phyloP scores from a whole-genome alignment of 2,888 invertebrate species.

The Gymnosoma rotundatum region DNA sequence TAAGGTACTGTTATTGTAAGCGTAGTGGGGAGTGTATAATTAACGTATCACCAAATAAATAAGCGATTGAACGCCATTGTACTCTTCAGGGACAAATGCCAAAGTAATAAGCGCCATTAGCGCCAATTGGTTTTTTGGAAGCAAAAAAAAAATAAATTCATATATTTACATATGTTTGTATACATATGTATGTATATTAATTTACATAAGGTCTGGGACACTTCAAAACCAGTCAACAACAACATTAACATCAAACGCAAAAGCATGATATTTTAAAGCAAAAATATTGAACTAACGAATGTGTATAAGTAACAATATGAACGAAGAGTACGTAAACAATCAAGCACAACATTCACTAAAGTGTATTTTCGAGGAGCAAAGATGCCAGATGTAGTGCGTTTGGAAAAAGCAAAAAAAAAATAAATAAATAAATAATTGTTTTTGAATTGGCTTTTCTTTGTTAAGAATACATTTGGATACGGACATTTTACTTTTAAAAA shows the following conservation, averaged over 20 bases:
- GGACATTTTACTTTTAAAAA: no score
- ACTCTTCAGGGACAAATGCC: slow-evolving; percentile 69
- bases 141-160: background rate
- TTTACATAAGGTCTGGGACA: slow-evolving; percentile 53
- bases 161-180: slow-evolving; percentile 2
- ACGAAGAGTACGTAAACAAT: slow-evolving; percentile 39
- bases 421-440: no score
- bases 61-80: slow-evolving; percentile 53
- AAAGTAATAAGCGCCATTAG: slow-evolving; percentile 69
- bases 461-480: no score
- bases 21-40: background rate
- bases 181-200: background rate
- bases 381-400: slow-evolving; percentile 29
- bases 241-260: slow-evolving; percentile 34
- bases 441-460: no score
- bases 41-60: slow-evolving; percentile 24
- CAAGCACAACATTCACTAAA: slow-evolving; percentile 44
- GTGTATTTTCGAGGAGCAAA: slow-evolving; percentile 2
- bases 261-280: slow-evolving; percentile 8
- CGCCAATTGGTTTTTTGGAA: slow-evolving; percentile 56
- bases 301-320: slow-evolving; percentile 19
- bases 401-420: background rate
- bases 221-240: slow-evolving; percentile 48
- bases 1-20: slow-evolving; percentile 5
- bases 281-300: slow-evolving; percentile 35